A percentile compares a stretch with the other conserved stretches of the same genome.
Conservation (phyloP, 2,888 invertebrate genomes). For the Trissoscelio sp. region DNA sequence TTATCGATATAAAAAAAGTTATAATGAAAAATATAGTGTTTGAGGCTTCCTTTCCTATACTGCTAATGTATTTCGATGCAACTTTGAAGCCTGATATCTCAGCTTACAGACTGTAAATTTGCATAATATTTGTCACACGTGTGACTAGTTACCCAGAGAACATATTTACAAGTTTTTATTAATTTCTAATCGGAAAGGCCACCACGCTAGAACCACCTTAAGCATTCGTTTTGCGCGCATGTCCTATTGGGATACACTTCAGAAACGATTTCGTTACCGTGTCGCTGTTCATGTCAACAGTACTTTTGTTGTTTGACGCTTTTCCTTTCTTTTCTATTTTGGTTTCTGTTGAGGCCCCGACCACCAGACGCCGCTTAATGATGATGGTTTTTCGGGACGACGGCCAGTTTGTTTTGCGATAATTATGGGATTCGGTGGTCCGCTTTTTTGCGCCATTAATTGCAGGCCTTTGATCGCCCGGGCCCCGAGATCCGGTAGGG, state of each 20-base stretch:
- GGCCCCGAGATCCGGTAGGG: conserved; percentile 24
- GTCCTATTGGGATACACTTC: conserved; percentile 51
- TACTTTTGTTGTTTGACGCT: conserved; percentile 56
- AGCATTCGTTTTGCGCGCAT: conserved; percentile 49
- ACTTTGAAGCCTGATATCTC: no score
- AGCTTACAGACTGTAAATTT: no score
- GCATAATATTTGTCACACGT: no score
- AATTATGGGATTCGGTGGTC: conserved; percentile 53
- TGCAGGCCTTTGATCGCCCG: conserved; percentile 39
- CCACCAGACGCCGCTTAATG: conserved; percentile 52
- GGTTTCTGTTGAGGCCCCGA: background rate
- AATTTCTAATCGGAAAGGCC: no score
- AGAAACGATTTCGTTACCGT: conserved; percentile 66
- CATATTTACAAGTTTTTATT: no score
- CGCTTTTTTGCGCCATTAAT: conserved; percentile 61
- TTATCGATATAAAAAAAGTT: no score
- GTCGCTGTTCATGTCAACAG: conserved; percentile 65
- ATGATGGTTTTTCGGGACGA: conserved; percentile 48
- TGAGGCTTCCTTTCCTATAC: no score
- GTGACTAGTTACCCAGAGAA: no score
- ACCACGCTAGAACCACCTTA: no score
- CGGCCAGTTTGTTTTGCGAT: conserved; percentile 55
- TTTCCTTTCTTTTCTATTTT: conserved; percentile 41
- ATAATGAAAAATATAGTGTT: no score
- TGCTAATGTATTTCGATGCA: no score